Conservation (phyloP, 2,888 invertebrate genomes). For the Crepidodera aurea region DNA sequence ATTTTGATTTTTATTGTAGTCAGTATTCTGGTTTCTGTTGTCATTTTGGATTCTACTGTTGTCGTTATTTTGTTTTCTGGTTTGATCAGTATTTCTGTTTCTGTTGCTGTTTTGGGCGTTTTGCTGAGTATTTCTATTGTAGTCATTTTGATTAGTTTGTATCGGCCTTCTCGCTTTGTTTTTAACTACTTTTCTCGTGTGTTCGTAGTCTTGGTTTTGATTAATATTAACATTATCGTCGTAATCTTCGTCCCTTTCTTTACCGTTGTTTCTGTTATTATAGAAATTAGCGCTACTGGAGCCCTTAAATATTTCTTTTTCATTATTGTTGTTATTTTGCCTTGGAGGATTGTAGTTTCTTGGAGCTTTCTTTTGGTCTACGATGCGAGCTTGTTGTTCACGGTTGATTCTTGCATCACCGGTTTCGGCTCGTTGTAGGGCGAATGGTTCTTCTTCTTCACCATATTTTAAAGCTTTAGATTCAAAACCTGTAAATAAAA, state of each 20-base stretch:
- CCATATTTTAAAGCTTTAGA: constrained; percentile 70
- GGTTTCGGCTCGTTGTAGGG: constrained; percentile 76
- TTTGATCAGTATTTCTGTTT: constrained; percentile 44
- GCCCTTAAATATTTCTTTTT: constrained; percentile 71
- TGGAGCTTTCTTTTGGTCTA: constrained; percentile 59
- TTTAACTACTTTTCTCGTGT: constrained; percentile 59
- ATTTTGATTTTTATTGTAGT: constrained; percentile 48
- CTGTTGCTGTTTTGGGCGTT: constrained; percentile 44
- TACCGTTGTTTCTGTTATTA: constrained; percentile 70
- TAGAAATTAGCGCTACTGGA: constrained; percentile 82
- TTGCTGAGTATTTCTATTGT: constrained; percentile 43
- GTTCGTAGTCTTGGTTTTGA: constrained; percentile 58
- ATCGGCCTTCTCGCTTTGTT: constrained; percentile 59
- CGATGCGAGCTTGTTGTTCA: constrained; percentile 57
- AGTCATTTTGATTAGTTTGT: constrained; percentile 37
- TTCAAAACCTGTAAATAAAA: constrained; percentile 65
- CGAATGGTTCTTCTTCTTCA: constrained; percentile 77
- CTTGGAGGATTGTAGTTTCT: constrained; percentile 48
- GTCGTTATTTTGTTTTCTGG: constrained; percentile 36
- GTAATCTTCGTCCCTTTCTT: constrained; percentile 67
- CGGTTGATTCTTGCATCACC: constrained; percentile 63
- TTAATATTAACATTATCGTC: constrained; percentile 62
- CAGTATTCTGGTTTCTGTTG: constrained; percentile 40
- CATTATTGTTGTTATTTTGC: constrained; percentile 49
- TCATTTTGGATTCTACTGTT: constrained; percentile 37